Base-by-base conservation (phyloP, 1,140 invertebrate species). In the Bombus soroeensis region DNA sequence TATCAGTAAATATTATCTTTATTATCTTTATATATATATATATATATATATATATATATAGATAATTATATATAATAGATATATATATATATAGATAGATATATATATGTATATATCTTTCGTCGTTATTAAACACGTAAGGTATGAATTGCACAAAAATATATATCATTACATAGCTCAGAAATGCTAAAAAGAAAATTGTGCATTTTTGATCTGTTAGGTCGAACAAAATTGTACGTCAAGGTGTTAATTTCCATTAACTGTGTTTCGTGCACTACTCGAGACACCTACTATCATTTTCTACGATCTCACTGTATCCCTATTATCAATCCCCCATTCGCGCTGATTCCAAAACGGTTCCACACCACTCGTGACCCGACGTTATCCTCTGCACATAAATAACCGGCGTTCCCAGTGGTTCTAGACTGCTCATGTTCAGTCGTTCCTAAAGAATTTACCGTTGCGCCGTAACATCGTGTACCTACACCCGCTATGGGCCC, bases 391-490 rank as follows among this genome's bases (percentile, higher is more conserved):
- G 4, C 34, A 41, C 81, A 39, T 78, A 66, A 78, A 68, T 83
- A 83, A 83, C 43, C 43, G 12, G 22, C 28, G 8, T 43, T n/a
- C 41, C 22, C 37, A 53, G 22, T 75, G 57, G 39, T 18, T 53
- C 62, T 22, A 53, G 62, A 28, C 34, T 39, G 74, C 18, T 79
- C 75, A 79, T 84, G 75, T 79, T 39, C 82, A 53, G 34, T 79
- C 57, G 74, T 72, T 68, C 53, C 32, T 66, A 41, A 79, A 62
- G 75, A 62, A 71, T 70, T 71, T 84, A 84, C 75, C 76, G 75
- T 79, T 79, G 76, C 66, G 2, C 57, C 6, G 37, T 13, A 79
- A 84, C 82, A 84, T 41, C 75, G 82, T 84, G 76, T 79, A 79
- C 13, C 64, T 84, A 84, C 82, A 43, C 82, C 10, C 62, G 74